Evolutionary conservation across 1,140 invertebrate species (phyloP), one percentile per base, ranked within the genome.

Genomic region (Liolophura sinensis): DNA sequence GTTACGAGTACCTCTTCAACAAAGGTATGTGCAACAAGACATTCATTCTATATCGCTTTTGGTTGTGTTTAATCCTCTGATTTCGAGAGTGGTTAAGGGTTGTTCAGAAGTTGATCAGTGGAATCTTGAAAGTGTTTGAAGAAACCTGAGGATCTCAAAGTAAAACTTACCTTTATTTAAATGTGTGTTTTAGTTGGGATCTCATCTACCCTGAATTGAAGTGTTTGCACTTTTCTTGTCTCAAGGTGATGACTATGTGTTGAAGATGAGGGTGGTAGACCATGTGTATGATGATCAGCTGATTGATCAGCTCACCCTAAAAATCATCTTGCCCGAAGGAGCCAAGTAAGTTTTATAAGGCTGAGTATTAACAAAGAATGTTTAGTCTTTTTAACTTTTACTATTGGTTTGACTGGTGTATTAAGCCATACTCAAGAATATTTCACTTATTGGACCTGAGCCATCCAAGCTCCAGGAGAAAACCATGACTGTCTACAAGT

Each of bases 221-320:
- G 9, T 40, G 9, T 40, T 40, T 40, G 31, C 9, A 50, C 61
- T 60, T 47, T 56, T 69, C n/a, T 61, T 27, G 48, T 60, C 77
- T 74, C 50, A 78, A 86, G 89, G 87, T 70, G 87, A 88, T 80
- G 86, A 92, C 40, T 97, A 93, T 85, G 87, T 92, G 48, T 82
- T 99, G 54, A 95, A 94, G 78, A 95, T 99, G 91, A 88, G 94
- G 68, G 85, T 97, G 31, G 82, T 99, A 64, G 97, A 99, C 85
- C 97, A 99, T 83, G 88, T 99, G 40, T 98, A 92, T 86, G 96
- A 99, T 86, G 95, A 99, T 77, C 95, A 98, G 91, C 88, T 94
- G 52, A 90, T 99, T 62, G 95, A 99, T 77, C 90, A 98, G 70
- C 84, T 95, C n/a, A 86, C 90, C 24, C 89, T 98, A 1, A 93